Evolutionary conservation across 2,113 vertebrate genomes (phyloP).

Genomic region (Uria lomvia): DNA sequence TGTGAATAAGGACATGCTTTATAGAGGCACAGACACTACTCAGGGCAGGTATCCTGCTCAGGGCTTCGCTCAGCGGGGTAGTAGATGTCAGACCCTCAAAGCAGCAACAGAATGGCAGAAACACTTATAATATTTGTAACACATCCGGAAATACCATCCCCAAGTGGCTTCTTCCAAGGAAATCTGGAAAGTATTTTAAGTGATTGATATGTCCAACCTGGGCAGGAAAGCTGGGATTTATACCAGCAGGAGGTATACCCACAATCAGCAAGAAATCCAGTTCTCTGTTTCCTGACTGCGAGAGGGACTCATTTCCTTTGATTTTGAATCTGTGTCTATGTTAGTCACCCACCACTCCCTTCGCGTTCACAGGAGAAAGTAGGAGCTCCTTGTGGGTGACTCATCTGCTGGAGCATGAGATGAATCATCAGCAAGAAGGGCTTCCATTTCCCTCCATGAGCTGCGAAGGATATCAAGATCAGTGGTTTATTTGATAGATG

Average conservation of each 20-base stretch:
- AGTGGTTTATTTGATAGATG: not conserved
- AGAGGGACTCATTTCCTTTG: not conserved
- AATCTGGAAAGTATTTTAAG: not conserved
- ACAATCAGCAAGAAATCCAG: not conserved
- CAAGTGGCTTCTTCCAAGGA: not conserved
- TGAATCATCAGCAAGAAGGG: not conserved
- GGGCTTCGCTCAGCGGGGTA: not conserved
- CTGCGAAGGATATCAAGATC: not conserved
- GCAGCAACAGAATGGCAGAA: not conserved
- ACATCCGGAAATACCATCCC: not conserved
- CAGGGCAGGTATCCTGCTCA: not conserved
- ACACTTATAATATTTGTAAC: not conserved
- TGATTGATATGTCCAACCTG: not conserved
- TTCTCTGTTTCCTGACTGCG: not conserved
- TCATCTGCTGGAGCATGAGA: not conserved
- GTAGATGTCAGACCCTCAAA: not conserved
- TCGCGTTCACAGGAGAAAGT: not conserved
- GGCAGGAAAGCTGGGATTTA: not conserved
- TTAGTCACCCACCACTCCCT: slow-evolving; percentile 13
- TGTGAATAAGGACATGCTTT: not conserved
- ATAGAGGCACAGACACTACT: not conserved
- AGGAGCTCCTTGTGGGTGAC: not conserved
- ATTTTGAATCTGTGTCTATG: not conserved
- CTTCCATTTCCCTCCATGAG: not conserved
- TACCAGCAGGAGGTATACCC: not conserved